Evolutionary conservation across 1,140 invertebrate genomes (phyloP).

Genomic region (Heliconius eleuchia): DNA sequence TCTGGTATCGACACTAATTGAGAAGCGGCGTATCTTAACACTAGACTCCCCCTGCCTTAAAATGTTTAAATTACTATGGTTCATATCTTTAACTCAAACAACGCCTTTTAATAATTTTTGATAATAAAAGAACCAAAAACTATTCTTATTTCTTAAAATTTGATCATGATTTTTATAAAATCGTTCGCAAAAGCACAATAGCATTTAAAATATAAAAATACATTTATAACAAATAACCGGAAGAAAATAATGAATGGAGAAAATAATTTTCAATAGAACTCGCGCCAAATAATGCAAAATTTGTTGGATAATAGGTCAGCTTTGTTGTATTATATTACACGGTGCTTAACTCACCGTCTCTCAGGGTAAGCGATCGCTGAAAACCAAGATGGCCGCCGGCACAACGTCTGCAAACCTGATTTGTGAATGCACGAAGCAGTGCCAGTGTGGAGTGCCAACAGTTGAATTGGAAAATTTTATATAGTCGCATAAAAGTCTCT

Average conservation of each 20-base stretch:
- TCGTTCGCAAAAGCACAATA: not conserved
- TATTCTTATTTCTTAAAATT: too few relatives aligned
- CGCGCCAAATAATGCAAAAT: conserved; percentile 24
- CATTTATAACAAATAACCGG: not conserved
- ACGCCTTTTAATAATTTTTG: too few relatives aligned
- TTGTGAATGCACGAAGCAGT: conserved; percentile 51
- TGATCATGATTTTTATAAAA: too few relatives aligned
- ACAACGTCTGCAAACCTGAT: conserved; percentile 56
- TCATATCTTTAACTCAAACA: too few relatives aligned
- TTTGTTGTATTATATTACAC: conserved; percentile 35
- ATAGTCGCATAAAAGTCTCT: conserved; percentile 59
- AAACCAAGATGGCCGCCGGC: conserved; percentile 55
- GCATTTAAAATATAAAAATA: not conserved
- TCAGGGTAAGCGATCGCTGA: conserved; percentile 47
- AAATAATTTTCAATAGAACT: conserved; percentile 24
- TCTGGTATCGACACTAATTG: too few relatives aligned
- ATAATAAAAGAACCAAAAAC: too few relatives aligned
- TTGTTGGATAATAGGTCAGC: conserved; percentile 27
- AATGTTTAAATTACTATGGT: too few relatives aligned
- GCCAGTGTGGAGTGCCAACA: conserved; percentile 56
- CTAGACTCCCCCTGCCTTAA: too few relatives aligned
- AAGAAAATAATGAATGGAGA: conserved; percentile 5
- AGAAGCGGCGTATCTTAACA: too few relatives aligned
- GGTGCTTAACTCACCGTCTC: conserved; percentile 42
- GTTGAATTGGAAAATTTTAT: conserved; percentile 69